A percentile compares a stretch with the other conserved stretches of the same genome.
Evolutionary conservation across 1,140 invertebrate genomes (phyloP).

Genomic region (Trichogramma pretiosum): DNA sequence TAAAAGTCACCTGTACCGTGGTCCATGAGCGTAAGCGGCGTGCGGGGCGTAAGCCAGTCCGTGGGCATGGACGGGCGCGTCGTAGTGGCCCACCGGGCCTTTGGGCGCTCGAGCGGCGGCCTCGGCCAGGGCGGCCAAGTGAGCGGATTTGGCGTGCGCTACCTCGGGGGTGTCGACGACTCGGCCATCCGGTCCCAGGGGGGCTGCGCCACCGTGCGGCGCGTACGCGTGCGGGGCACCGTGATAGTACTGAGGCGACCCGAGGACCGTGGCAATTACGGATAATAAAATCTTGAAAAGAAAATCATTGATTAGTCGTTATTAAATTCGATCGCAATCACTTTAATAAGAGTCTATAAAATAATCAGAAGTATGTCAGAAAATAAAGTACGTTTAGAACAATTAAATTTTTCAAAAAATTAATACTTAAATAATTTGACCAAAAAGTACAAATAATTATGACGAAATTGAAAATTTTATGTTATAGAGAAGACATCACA

Average conservation of each 20-base stretch:
- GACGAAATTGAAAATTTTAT: too few relatives aligned
- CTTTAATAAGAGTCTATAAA: too few relatives aligned
- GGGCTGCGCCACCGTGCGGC: conserved; percentile 36
- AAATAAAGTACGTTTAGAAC: too few relatives aligned
- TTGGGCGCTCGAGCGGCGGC: conserved; percentile 45
- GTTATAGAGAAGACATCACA: too few relatives aligned
- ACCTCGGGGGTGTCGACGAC: conserved; percentile 57
- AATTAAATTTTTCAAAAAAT: too few relatives aligned
- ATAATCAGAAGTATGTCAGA: too few relatives aligned
- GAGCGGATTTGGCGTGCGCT: conserved; percentile 51
- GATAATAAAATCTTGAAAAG: conserved; percentile 27
- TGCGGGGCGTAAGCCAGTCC: conserved; percentile 27
- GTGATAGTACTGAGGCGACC: conserved; percentile 37
- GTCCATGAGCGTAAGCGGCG: conserved; percentile 28
- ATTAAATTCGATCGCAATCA: too few relatives aligned
- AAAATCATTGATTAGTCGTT: too few relatives aligned
- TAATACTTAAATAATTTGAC: too few relatives aligned
- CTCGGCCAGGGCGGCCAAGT: conserved; percentile 48
- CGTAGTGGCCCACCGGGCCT: conserved; percentile 29
- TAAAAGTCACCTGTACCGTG: conserved; percentile 35
- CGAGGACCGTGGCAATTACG: conserved; percentile 22
- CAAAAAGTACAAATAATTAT: too few relatives aligned
- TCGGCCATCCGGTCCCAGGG: conserved; percentile 52
- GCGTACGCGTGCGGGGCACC: conserved; percentile 24
- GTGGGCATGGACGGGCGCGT: conserved; percentile 18